Evolutionary conservation across 2,113 vertebrate genomes (phyloP).

Genomic region (Paradoxurus hermaphroditus): DNA sequence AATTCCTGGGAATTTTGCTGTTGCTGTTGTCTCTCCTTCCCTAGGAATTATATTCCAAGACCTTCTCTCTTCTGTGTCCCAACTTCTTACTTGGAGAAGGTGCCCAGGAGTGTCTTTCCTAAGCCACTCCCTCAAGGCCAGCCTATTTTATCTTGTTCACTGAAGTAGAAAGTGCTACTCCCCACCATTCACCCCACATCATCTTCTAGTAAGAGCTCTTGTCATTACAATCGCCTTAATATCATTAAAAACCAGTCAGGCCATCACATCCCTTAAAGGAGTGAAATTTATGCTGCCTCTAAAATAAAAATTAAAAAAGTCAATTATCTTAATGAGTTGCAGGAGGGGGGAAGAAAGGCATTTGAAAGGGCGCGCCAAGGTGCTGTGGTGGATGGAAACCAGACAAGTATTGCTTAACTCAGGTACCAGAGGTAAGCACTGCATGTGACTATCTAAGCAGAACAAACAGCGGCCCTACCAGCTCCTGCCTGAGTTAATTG

Average conservation of each 20-base stretch:
- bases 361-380: neutral
- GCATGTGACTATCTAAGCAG: neutral
- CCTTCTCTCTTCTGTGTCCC: neutral
- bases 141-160: neutral
- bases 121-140: neutral
- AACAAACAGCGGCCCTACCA: neutral
- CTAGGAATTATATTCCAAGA: neutral
- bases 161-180: neutral
- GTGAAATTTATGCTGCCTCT: neutral
- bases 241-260: neutral
- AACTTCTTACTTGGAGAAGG: neutral
- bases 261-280: neutral
- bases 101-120: neutral
- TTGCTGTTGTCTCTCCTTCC: rapidly evolving
- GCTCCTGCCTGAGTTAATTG: neutral
- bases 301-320: neutral
- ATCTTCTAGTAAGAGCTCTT: neutral
- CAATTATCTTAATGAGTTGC: conserved; percentile 24
- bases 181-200: neutral
- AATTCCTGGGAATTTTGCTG: rapidly evolving
- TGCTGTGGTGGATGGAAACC: neutral
- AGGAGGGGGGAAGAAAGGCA: neutral
- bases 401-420: neutral
- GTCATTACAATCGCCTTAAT: neutral
- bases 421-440: neutral